Conservation (phyloP, 1,140 invertebrate species). For the Saccostrea echinata region DNA sequence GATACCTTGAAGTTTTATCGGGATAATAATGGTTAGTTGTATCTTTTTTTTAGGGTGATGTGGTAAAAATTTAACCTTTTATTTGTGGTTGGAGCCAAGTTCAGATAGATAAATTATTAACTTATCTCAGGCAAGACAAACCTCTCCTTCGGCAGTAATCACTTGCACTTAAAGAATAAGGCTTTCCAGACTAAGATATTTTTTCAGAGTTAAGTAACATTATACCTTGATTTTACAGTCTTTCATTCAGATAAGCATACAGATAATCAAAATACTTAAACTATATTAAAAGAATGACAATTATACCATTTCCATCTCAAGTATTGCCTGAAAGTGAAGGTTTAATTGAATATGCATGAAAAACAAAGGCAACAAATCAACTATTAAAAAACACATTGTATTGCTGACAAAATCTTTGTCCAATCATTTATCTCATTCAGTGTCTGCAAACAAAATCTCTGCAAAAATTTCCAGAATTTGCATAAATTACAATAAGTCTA, state of each 20-base stretch:
- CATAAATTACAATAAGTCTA: slow-evolving; percentile 26
- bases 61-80: slow-evolving; percentile 22
- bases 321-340: not conserved
- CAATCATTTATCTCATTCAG: slow-evolving; percentile 18
- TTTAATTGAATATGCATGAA: not conserved
- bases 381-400: slow-evolving; percentile 5
- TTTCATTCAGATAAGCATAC: no score
- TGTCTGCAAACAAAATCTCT: not conserved
- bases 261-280: no score
- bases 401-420: slow-evolving; percentile 29
- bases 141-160: not conserved
- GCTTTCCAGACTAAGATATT: no score
- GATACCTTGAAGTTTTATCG: not conserved
- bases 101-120: slow-evolving; percentile 40
- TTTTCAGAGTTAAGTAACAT: no score
- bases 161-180: slow-evolving; percentile 5
- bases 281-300: no score
- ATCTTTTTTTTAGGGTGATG: not conserved
- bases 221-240: no score
- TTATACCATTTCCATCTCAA: not conserved
- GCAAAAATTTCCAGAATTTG: not conserved
- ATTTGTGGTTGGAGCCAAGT: slow-evolving; percentile 31
- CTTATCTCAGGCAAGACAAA: not conserved
- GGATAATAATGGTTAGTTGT: not conserved
- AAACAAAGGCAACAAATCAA: slow-evolving; percentile 15